These are phyloP conservation scores for Onychomys arenicola DNA, from an alignment of 2,797 vertebrate species.

Conservation along the genomic window DNA sequence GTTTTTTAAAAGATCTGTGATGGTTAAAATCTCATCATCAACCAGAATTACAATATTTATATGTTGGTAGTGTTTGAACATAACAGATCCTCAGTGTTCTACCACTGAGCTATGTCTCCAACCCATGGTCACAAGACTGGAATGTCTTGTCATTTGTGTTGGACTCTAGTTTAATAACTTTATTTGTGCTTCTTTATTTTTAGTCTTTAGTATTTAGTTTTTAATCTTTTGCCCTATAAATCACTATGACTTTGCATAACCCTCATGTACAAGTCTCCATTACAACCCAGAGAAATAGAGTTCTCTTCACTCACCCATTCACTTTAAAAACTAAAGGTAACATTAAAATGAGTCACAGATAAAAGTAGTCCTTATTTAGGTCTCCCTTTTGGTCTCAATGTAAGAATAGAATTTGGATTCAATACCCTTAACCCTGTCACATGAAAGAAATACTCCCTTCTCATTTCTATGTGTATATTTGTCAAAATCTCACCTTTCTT, in stretches of 20 bases:
- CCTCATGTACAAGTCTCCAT: neutral
- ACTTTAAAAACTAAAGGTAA: constrained; percentile 26
- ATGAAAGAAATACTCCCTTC: constrained; percentile 77
- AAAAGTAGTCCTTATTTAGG: neutral
- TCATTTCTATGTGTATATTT: constrained; percentile 78
- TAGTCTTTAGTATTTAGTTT: neutral
- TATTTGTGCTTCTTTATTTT: constrained; percentile 28
- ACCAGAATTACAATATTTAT: neutral
- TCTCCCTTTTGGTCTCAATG: neutral
- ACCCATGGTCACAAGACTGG: neutral
- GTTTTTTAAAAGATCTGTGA: neutral
- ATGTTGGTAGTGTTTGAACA: neutral
- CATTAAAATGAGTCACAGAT: constrained; percentile 35
- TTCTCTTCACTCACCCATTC: neutral
- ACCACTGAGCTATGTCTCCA: neutral
- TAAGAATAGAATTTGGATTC: constrained; percentile 79
- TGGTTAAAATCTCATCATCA: neutral
- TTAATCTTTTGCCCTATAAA: neutral
- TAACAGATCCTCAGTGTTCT: neutral
- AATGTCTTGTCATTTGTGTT: constrained; percentile 7
- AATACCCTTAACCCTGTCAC: constrained; percentile 76
- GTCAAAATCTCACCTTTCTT: constrained; percentile 80
- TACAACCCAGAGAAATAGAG: neutral
- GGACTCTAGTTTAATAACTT: neutral
- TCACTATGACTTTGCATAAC: neutral